phyloP scores from a whole-genome alignment of 2,797 vertebrate genomes.

The Centroberyx gerrardi region DNA sequence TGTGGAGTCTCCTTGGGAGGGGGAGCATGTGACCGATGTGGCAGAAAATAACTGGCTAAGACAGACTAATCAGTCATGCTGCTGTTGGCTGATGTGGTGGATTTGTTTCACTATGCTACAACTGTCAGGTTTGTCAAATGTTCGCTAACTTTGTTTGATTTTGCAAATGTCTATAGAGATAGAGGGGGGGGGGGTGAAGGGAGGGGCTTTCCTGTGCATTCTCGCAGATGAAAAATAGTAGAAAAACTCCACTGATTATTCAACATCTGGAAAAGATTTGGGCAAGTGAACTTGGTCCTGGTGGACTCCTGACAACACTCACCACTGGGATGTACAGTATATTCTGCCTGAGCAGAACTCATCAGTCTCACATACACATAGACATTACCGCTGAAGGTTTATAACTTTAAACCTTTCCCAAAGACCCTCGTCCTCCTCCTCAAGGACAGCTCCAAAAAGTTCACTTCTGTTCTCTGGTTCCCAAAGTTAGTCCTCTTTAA shows the following conservation, averaged over 20 bases:
- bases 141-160: conserved; percentile 37
- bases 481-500: conserved; percentile 38
- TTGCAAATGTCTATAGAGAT: conserved; percentile 25
- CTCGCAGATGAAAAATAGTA: conserved; percentile 67
- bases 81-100: conserved; percentile 25
- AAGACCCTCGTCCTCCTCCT: conserved; percentile 17
- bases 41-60: conserved; percentile 35
- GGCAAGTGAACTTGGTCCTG: conserved; percentile 60
- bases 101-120: conserved; percentile 38
- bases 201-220: conserved; percentile 27
- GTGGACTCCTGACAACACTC: conserved; percentile 66
- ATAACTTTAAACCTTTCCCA: conserved; percentile 21
- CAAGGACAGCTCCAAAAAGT: conserved; percentile 6
- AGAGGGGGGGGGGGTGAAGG: not conserved
- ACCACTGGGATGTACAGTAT: conserved; percentile 63
- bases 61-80: conserved; percentile 48
- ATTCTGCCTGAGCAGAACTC: conserved; percentile 51
- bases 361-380: conserved; percentile 44
- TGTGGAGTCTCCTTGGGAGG: conserved; percentile 31
- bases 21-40: conserved; percentile 4
- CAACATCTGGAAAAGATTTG: conserved; percentile 86
- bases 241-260: conserved; percentile 73
- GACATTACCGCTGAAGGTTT: conserved; percentile 50
- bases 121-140: conserved; percentile 45
- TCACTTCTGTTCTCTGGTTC: conserved; percentile 28